Conservation (phyloP, 2,113 vertebrate species). For the Equus przewalskii region DNA sequence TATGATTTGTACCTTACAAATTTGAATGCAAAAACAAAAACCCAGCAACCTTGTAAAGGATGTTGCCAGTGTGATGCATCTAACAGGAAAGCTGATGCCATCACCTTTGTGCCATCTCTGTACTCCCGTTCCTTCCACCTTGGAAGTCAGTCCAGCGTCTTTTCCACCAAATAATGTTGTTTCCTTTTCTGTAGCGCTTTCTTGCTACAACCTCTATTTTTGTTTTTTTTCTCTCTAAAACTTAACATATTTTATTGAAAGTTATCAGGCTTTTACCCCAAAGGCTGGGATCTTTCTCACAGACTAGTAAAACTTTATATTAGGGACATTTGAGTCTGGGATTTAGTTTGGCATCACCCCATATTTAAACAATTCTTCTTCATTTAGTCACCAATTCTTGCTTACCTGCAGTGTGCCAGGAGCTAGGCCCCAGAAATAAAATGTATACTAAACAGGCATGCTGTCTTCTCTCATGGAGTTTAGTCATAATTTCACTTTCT, state of each 20-base stretch:
- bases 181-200: neutral
- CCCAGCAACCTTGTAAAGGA: neutral
- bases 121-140: neutral
- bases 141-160: neutral
- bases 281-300: neutral
- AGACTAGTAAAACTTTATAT: neutral
- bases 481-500: neutral
- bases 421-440: neutral
- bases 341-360: neutral
- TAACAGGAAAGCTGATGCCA: rapidly evolving
- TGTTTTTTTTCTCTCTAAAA: neutral
- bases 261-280: neutral
- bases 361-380: neutral
- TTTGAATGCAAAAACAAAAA: neutral
- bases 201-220: neutral
- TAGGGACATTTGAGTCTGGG: neutral
- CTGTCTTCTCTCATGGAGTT: neutral
- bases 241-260: neutral
- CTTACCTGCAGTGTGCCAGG: neutral
- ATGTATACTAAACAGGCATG: neutral
- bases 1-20: neutral
- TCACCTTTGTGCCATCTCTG: rapidly evolving
- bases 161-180: neutral
- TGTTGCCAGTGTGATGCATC: neutral
- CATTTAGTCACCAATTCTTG: neutral